Evolutionary conservation across 2,113 vertebrate genomes (phyloP), one percentile per base, ranked within the genome.

Genomic region (Nannobrachium achirus): DNA sequence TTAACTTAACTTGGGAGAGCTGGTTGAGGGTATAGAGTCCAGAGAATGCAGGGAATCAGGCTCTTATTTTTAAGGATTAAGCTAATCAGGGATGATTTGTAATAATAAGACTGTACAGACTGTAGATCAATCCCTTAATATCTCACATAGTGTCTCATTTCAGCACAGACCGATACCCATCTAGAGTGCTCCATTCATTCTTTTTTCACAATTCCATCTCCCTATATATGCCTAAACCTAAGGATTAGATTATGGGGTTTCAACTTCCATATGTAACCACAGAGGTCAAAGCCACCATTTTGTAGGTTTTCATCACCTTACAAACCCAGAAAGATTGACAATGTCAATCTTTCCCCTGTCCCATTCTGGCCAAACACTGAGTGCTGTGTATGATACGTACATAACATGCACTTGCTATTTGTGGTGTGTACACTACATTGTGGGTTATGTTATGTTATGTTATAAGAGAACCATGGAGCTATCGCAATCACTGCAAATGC

Each of bases 111-210:
- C n/a, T n/a, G n/a, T n/a, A n/a, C n/a, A 62, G 52, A 77, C 50
- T 58, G 38, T 66, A 68, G 48, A 69, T 53, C 20, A 75, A 65
- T 63, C 64, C 8, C 65, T 45, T 45, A 63, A 75, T 25, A 57
- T 73, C 55, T 65, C 58, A 80, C 71, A 73, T 70, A 66, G 81
- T 63, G 50, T 42, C 63, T 62, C 42, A 38, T 69, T 80, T 81
- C 62, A 76, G 33, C 16, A 40, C 19, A 38, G 52, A 9, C 73
- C 56, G 87, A 89, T 90, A 80, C 41, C 14, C 57, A 88, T 88
- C 83, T 86, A 76, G 69, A 84, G 76, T 66, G 53, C 71, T 78
- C 79, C 73, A 78, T 75, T 80, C 71, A 73, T 72, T 80, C 71
- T 75, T 74, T 73, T 75, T 48, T 73, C 66, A 45, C 73, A 68